phyloP scores from a whole-genome alignment of 2,113 vertebrate genomes.

The Burhinus oedicnemus region DNA sequence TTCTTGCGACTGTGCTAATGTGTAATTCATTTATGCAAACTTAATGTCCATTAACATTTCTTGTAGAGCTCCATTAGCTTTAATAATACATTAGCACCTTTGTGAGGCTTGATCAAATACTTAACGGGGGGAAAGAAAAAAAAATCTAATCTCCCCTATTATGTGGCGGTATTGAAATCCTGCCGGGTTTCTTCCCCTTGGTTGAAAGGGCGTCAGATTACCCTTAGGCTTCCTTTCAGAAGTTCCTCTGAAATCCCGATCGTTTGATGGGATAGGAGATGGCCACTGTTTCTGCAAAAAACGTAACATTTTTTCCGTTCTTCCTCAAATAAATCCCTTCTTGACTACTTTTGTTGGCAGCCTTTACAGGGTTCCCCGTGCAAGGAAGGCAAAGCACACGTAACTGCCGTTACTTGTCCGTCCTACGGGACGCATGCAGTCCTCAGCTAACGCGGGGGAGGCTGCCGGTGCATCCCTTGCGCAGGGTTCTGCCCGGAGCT shows the following conservation, averaged over 20 bases:
- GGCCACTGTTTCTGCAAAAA: too few relatives aligned
- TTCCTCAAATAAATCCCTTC: neutral
- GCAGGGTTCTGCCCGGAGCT: accelerated
- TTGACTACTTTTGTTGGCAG: neutral
- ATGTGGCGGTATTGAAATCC: neutral
- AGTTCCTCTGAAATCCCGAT: neutral
- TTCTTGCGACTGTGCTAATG: conserved; percentile 79
- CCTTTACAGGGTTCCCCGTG: neutral
- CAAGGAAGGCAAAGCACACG: accelerated
- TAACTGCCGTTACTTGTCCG: neutral
- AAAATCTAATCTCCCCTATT: neutral
- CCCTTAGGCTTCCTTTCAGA: neutral
- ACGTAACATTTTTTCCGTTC: accelerated
- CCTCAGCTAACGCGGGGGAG: accelerated
- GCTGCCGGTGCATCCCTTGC: accelerated
- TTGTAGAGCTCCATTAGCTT: conserved; percentile 83
- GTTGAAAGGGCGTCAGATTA: neutral
- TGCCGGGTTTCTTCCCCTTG: neutral
- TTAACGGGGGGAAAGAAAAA: neutral
- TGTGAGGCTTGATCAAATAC: conserved; percentile 77
- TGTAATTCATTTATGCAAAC: conserved; percentile 87
- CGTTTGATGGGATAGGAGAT: neutral
- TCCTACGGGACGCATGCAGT: accelerated
- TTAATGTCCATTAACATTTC: conserved; percentile 84
- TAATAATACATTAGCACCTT: conserved; percentile 83